These are phyloP conservation scores for Spea bombifrons DNA, from an alignment of 2,113 vertebrate genomes.

Conservation along the genomic window DNA sequence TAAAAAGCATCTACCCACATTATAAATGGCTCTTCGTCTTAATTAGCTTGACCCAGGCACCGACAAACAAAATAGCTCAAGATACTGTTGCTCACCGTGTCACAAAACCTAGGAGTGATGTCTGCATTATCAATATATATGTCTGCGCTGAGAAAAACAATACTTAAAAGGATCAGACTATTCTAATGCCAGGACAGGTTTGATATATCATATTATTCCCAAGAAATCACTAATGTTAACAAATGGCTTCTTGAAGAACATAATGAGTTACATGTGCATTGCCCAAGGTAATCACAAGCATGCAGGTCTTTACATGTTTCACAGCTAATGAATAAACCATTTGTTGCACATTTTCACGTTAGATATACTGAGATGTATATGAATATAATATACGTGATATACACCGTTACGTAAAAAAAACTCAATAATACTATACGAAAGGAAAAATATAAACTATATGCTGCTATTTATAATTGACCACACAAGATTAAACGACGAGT, in stretches of 20 bases:
- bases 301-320: constrained; percentile 10
- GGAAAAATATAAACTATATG: no score
- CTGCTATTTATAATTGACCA: not conserved
- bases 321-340: constrained; percentile 19
- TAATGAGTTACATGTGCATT: constrained; percentile 35
- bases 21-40: no score
- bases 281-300: constrained; percentile 13
- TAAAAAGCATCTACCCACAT: no score
- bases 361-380: not conserved
- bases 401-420: not conserved
- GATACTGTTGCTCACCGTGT: no score
- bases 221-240: no score
- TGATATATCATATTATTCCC: no score
- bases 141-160: no score
- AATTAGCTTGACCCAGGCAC: no score
- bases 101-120: no score
- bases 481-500: not conserved
- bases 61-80: no score
- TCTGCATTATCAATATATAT: no score
- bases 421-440: no score
- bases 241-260: constrained; percentile 5
- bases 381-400: constrained; percentile 1
- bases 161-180: not conserved
- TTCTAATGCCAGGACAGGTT: not conserved
- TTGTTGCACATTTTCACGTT: constrained; percentile 9